These are phyloP conservation scores for Arctopsyche grandis DNA, from an alignment of 1,140 invertebrate genomes.

Conservation along the genomic window DNA sequence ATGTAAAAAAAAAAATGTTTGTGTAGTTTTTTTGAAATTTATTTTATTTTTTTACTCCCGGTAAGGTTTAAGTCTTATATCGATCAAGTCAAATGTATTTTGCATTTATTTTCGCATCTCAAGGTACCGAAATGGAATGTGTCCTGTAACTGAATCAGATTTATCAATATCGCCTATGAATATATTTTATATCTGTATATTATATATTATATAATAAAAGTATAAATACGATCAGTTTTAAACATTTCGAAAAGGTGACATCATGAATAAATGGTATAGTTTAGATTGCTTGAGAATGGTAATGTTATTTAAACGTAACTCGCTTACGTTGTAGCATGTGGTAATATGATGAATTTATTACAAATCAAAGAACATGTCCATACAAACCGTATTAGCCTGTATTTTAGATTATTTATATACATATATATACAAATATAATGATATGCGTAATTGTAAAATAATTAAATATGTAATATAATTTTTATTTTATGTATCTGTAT, in stretches of 20 bases:
- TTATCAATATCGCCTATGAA: no score
- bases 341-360: background rate
- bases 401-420: constrained; percentile 1
- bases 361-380: constrained; percentile 27
- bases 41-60: constrained; percentile 51
- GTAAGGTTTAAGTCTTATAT: constrained; percentile 17
- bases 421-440: no score
- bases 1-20: background rate
- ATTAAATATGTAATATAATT: constrained; percentile 50
- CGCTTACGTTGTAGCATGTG: background rate
- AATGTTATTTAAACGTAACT: background rate
- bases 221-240: background rate
- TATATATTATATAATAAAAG: no score
- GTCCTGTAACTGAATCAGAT: background rate
- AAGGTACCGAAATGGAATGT: background rate
- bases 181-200: no score
- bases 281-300: background rate
- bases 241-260: background rate
- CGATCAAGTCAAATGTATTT: background rate
- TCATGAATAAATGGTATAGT: background rate
- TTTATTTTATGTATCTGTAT: constrained; percentile 55
- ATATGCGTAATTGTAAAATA: background rate
- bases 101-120: background rate
- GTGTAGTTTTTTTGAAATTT: constrained; percentile 11
- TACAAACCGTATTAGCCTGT: background rate